Conservation (phyloP, 2,888 invertebrate species). For the Aradus depressus region DNA sequence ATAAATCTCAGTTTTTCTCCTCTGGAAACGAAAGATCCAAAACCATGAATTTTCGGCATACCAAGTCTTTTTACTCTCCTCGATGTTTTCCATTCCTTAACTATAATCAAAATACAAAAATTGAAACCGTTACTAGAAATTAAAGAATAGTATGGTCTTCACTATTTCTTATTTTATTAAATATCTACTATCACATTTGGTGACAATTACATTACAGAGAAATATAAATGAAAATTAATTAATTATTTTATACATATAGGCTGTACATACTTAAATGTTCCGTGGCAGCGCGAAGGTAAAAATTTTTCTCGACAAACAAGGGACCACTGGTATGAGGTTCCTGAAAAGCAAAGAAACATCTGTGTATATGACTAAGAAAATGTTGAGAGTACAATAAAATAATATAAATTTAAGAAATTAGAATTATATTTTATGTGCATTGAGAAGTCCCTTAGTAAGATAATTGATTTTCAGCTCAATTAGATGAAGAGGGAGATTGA, state of each 20-base stretch:
- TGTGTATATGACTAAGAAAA: not conserved
- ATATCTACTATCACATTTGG: not conserved
- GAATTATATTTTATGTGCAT: no score
- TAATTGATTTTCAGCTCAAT: no score
- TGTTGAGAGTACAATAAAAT: not conserved
- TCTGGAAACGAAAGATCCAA: slow-evolving; percentile 71
- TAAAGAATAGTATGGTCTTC: not conserved
- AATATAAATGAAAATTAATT: not conserved
- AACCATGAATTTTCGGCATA: slow-evolving; percentile 79
- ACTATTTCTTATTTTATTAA: not conserved
- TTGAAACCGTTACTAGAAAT: not conserved
- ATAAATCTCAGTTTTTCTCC: slow-evolving; percentile 78
- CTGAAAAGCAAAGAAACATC: slow-evolving; percentile 32
- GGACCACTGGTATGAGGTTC: slow-evolving; percentile 94
- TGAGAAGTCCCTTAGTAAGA: no score
- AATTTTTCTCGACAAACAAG: slow-evolving; percentile 94
- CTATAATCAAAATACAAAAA: slow-evolving; percentile 40
- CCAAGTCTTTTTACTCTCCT: slow-evolving; percentile 57
- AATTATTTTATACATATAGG: not conserved
- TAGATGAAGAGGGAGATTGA: no score
- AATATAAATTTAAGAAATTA: no score
- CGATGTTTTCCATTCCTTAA: slow-evolving; percentile 55
- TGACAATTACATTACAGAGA: not conserved
- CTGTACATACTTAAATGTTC: slow-evolving; percentile 57
- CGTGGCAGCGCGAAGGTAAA: slow-evolving; percentile 79